Base-by-base conservation (phyloP, 2,113 vertebrate species). In the Nanger granti region DNA sequence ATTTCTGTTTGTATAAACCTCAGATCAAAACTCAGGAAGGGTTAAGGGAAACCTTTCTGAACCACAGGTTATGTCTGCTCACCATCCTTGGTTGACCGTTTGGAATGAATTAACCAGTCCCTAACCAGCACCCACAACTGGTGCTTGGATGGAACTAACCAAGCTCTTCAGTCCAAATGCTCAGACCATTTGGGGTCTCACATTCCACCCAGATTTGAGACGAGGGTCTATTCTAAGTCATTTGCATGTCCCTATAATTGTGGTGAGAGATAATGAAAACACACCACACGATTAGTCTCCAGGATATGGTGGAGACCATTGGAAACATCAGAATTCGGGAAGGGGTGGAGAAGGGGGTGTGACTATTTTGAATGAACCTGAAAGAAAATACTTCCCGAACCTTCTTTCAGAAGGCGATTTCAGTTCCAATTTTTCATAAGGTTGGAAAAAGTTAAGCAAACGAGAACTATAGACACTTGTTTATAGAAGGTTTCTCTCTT, bases 361-460 rank as follows among this genome's bases (percentile, higher is more conserved):
- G 96, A 96, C 97, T 96, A 96, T 97, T 98, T 98, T 98, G 98
- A 98, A 98, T 97, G 97, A 98, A 98, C 97, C 97, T 98, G 98
- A 98, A 98, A 98, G 98, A 98, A 98, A 98, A 97, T 97, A 97
- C 97, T 98, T 97, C 96, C 93, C 80, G 7, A 98, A 93, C 95
- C 93, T 95, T 96, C 96, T 62, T 97, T 98, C 97, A 94, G 96
- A 96, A 97, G 96, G 88, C 73, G 0, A 94, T 64, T 97, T 97
- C 89, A 28, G 95, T 97, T 97, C 97, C 97, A 98, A 95, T 94
- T 97, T 98, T 97, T 97, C 97, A 90, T 95, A 98, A 98, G 97
- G 97, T 97, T 98, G 98, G 97, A 98, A 98, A 98, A 97, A 97
- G 96, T 97, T 97, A 97, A 97, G 96, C 98, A 98, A 98, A 98